A percentile compares a stretch with the other conserved stretches of the same genome.
These are phyloP conservation scores for Rhynchophorus ferrugineus DNA, from an alignment of 1,140 invertebrate genomes.

Conservation along the genomic window DNA sequence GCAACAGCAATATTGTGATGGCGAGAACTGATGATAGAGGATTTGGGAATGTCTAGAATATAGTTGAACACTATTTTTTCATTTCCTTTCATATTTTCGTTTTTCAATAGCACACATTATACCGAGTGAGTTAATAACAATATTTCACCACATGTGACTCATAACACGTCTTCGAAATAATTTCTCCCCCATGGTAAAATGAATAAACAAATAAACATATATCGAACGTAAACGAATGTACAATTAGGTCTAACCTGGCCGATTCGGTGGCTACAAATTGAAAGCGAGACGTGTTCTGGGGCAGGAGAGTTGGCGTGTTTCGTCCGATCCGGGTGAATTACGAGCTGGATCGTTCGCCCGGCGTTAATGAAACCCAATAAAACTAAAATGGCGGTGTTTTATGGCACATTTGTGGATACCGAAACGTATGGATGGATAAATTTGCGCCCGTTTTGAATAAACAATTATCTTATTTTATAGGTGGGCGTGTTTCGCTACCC, in stretches of 20 bases:
- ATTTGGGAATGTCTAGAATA: too few species aligned
- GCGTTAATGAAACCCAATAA: slow-evolving; percentile 18
- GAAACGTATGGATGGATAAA: slow-evolving; percentile 2
- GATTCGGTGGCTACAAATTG: background rate
- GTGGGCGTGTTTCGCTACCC: background rate
- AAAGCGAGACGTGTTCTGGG: background rate
- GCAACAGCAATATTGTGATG: too few species aligned
- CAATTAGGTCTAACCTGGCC: background rate
- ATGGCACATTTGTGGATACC: slow-evolving; percentile 17
- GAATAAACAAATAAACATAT: too few species aligned
- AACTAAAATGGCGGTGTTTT: slow-evolving; percentile 18
- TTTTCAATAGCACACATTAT: too few species aligned
- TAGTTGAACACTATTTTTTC: too few species aligned
- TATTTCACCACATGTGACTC: too few species aligned
- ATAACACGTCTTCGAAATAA: too few species aligned
- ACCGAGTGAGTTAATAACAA: too few species aligned
- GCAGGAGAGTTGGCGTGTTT: background rate
- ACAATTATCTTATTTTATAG: slow-evolving; percentile 14
- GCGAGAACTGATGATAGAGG: too few species aligned
- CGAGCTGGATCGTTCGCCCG: background rate
- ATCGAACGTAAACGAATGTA: background rate
- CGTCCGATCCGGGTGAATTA: slow-evolving; percentile 1
- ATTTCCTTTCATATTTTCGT: too few species aligned
- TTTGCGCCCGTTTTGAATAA: slow-evolving; percentile 10
- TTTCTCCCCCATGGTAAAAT: too few species aligned